These are phyloP conservation scores for Coracias cyanogaster DNA, from an alignment of 2,797 vertebrate genomes.

Conservation along the genomic window DNA sequence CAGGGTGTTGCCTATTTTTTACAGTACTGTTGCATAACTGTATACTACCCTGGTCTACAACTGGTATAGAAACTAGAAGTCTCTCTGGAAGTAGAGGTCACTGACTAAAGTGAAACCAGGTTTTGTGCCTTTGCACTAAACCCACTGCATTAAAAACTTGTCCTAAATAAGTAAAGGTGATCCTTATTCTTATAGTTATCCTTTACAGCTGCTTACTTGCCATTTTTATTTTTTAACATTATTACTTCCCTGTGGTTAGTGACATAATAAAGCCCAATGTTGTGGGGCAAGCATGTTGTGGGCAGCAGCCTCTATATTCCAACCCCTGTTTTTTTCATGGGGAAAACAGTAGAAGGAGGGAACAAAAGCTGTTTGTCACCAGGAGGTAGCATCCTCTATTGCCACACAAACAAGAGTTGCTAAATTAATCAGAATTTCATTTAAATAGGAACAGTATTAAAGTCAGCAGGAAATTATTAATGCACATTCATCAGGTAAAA, in stretches of 20 bases:
- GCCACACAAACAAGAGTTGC: rapidly evolving
- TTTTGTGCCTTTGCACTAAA: background rate
- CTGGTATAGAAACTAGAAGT: background rate
- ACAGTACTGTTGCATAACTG: background rate
- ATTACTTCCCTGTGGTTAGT: background rate
- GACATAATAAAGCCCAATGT: background rate
- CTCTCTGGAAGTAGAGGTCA: background rate
- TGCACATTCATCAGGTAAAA: background rate
- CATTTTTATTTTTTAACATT: background rate
- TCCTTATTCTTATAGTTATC: background rate
- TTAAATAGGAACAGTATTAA: background rate
- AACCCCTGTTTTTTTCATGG: background rate
- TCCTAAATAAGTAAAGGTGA: background rate
- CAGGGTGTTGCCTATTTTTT: background rate
- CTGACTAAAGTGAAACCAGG: background rate
- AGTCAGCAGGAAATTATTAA: background rate
- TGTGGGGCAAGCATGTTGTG: rapidly evolving
- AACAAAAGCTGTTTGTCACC: background rate
- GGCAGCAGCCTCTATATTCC: background rate
- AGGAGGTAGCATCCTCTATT: background rate
- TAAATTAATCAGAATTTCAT: background rate
- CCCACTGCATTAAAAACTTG: background rate
- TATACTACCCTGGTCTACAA: background rate
- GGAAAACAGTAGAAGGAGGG: rapidly evolving
- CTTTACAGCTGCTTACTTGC: background rate